Percentiles rank a stretch among this genome's conserved stretches.
Conservation (phyloP, 2,113 vertebrate genomes). For the Solea solea region DNA sequence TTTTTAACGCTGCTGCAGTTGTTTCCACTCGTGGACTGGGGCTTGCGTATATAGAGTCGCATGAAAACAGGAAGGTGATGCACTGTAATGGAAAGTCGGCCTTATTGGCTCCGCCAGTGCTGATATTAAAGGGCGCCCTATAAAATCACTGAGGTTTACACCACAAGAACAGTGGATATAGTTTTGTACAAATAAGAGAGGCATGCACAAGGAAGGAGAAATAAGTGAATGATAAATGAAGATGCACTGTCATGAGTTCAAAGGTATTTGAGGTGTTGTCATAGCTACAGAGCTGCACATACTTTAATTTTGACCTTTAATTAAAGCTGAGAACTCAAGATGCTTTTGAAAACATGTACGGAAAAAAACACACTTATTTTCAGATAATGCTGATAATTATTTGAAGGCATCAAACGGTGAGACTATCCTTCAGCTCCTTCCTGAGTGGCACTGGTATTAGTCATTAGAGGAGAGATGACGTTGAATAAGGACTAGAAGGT, state of each 20-base stretch:
- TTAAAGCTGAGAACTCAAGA: background rate
- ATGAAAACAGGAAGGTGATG: slow-evolving; percentile 68
- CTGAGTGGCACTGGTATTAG: slow-evolving; percentile 20
- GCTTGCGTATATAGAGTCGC: slow-evolving; percentile 9
- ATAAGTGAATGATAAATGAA: slow-evolving; percentile 27
- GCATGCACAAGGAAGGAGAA: slow-evolving; percentile 50
- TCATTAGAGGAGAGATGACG: slow-evolving; percentile 54
- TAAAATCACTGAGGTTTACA: slow-evolving; percentile 54
- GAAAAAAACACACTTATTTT: background rate
- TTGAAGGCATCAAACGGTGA: slow-evolving; percentile 13
- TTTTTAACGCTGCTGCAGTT: slow-evolving; percentile 20
- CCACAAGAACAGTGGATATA: slow-evolving; percentile 45
- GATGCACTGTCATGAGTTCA: background rate
- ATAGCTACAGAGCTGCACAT: background rate
- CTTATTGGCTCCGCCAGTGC: slow-evolving; percentile 26
- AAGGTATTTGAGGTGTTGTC: slow-evolving; percentile 13
- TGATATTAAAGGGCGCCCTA: slow-evolving; percentile 54
- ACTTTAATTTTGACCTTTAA: background rate
- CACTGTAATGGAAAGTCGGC: slow-evolving; percentile 68
- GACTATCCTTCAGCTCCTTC: slow-evolving; percentile 7
- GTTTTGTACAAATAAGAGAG: slow-evolving; percentile 45
- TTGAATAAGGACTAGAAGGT: slow-evolving; percentile 51
- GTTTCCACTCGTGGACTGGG: slow-evolving; percentile 42
- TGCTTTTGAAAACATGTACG: background rate
- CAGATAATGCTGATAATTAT: slow-evolving; percentile 2